phyloP scores from a whole-genome alignment of 2,113 vertebrate species.

The Bothrops jararaca region DNA sequence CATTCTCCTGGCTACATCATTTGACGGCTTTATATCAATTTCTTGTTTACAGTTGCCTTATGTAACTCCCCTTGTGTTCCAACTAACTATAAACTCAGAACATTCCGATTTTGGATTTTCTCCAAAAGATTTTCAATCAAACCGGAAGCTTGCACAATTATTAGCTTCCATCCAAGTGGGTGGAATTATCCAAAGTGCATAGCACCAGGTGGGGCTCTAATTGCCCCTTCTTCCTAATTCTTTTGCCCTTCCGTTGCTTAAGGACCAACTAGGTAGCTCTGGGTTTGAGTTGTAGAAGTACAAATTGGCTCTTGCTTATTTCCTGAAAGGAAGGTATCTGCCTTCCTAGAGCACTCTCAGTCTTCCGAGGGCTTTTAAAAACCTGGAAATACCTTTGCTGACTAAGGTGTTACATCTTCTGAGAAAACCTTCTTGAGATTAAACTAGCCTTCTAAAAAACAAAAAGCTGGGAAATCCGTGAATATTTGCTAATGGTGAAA shows the following conservation, averaged over 20 bases:
- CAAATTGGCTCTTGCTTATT: neutral
- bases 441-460: neutral
- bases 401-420: neutral
- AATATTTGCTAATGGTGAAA: neutral
- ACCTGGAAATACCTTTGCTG: neutral
- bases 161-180: neutral
- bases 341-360: neutral
- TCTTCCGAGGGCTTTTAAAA: neutral
- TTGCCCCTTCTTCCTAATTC: neutral
- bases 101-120: neutral
- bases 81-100: constrained; percentile 5
- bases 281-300: neutral
- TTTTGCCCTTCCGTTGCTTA: neutral
- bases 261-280: neutral
- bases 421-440: neutral
- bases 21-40: neutral
- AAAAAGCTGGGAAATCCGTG: neutral
- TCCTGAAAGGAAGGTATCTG: neutral
- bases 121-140: neutral
- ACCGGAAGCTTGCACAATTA: neutral
- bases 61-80: neutral
- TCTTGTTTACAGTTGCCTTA: constrained; percentile 5
- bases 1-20: neutral
- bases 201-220: neutral
- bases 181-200: neutral